Base-by-base conservation (phyloP, 1,140 invertebrate genomes). In the Pseudomyrmex dendroicus region DNA sequence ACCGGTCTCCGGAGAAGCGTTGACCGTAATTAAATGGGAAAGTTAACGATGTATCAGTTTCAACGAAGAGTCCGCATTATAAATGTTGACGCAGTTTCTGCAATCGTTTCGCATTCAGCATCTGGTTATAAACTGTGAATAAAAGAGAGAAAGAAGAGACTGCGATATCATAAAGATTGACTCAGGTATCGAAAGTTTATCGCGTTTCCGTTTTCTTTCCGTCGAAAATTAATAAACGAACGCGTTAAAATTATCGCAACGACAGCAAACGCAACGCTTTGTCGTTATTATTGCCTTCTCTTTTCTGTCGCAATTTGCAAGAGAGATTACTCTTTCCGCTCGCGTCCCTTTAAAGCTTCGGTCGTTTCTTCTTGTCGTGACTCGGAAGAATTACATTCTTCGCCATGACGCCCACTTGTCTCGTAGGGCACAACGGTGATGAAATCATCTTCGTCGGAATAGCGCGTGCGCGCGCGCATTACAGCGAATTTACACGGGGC, bases 371-470 rank as follows among this genome's bases (percentile, higher is more conserved):
- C 2, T 5, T 35, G 20, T 25, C 20, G 15, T 68, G 52, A 68
- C 63, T 25, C 66, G 20, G 76, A 61, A 70, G 76, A 80, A 80
- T 80, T 80, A 80, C 76, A 80, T 80, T 80, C 76, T 66, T 59
- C 12, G 66, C 54, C 35, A 35, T 7, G 66, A 80, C 76, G 76
- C 76, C 76, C 76, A 80, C 76, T 80, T 80, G 76, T 80, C 66
- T 80, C 56, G 76, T 80, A 80, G 76, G 76, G 76, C 66, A 35
- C 66, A 35, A 59, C 52, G 44, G 54, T 80, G 76, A 80, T 80
- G 66, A 80, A 80, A 80, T 80, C 76, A 80, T 80, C 76, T 72
- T 25, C 64, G 70, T 70, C 5, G 64, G 66, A 80, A 80, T 80
- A 4, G 25, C 76, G 22, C 52, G 76, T 35, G 35, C 5, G 35